Evolutionary conservation across 1,140 invertebrate genomes (phyloP), one percentile per base, ranked within the genome.

Genomic region (Drosophila teissieri): DNA sequence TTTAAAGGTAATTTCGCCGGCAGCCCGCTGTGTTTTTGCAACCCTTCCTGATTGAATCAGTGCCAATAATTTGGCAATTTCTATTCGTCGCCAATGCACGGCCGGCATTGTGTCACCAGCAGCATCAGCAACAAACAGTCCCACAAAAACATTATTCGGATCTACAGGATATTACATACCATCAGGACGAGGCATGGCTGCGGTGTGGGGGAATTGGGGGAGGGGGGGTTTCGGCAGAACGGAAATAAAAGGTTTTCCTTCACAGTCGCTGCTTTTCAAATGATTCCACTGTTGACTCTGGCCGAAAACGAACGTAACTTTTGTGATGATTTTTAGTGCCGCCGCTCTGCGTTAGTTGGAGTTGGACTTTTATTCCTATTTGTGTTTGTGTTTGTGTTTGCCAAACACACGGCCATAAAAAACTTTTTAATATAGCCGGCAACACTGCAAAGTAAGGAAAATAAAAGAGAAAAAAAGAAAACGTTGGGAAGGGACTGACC

Each of bases 11-110:
- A 77, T 77, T 69, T 51, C 15, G 46, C 24, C 44, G 24, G 39
- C 46, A 36, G 48, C 15, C 17, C 11, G 34, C 42, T 22, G 40
- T 69, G 56, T 17, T 64, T 52, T 54, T 39, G 56, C 61, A 49
- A 80, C 61, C 53, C 61, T 82, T 81, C 73, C 78, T 65, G 82
- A 85, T 86, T 86, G 82, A 86, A 86, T 86, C 82, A 81, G 78
- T 75, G 82, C 82, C 82, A 85, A 85, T 85, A 85, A 85, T 85
- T 85, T 85, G 82, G 82, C 78, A 85, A 81, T 85, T 85, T 81
- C 78, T 85, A 85, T 85, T 86, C 82, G 69, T 67, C 68, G 73
- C 52, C 80, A 83, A 63, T 83, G 69, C 80, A 57, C 72, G 61
- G 53, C 46, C 64, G 62, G 76, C 62, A 73, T 79, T 69, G 75